Conservation (phyloP, 2,888 invertebrate species). For the Luffia ferchaultella region DNA sequence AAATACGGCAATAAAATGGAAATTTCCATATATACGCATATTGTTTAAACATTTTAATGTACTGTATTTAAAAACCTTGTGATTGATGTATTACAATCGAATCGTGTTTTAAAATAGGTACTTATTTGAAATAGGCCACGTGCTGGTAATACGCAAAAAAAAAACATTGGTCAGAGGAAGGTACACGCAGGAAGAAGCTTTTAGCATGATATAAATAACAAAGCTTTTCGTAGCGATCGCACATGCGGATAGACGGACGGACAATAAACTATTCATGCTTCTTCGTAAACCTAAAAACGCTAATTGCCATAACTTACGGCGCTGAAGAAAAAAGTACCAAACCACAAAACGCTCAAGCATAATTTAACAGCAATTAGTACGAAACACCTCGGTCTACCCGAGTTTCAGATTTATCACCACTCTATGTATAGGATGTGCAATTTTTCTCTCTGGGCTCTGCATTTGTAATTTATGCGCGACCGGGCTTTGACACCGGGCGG, state of each 20-base stretch:
- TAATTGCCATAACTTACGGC: background rate
- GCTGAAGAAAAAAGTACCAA: background rate
- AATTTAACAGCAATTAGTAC: background rate
- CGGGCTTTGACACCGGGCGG: background rate
- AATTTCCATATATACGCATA: no score
- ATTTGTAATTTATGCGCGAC: background rate
- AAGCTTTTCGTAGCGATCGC: background rate
- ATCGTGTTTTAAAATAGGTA: no score
- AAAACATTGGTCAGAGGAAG: no score
- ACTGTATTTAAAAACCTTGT: no score
- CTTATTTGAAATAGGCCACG: no score
- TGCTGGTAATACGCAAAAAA: no score
- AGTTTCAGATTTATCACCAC: background rate
- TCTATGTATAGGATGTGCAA: background rate
- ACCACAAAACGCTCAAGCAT: background rate
- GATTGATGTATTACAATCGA: no score
- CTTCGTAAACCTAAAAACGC: background rate
- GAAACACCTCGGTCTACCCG: background rate
- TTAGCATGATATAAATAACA: no score
- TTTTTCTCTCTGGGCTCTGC: background rate
- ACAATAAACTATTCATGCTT: no score
- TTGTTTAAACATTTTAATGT: no score
- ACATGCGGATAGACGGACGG: background rate
- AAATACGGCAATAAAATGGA: no score
- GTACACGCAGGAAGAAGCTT: no score